Evolutionary conservation across 1,140 invertebrate genomes (phyloP).

Genomic region (Aphidius ervi): DNA sequence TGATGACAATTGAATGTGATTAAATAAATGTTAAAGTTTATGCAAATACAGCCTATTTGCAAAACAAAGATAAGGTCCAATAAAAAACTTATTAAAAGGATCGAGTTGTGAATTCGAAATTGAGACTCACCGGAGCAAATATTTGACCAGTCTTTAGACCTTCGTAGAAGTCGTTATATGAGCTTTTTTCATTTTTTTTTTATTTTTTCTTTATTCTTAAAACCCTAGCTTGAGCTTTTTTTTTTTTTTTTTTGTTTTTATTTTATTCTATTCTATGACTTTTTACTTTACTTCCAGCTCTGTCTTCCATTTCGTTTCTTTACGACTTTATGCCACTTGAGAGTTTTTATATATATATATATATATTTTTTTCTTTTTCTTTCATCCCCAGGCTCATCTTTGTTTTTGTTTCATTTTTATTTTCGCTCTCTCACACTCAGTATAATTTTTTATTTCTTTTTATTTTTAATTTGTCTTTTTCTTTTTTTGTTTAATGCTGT

Average conservation of each 20-base stretch:
- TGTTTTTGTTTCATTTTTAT: neutral
- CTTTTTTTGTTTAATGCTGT: no score
- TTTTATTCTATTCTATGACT: neutral
- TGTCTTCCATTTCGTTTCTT: slow-evolving; percentile 17
- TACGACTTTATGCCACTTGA: slow-evolving; percentile 23
- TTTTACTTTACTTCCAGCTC: slow-evolving; percentile 1
- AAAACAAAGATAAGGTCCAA: slow-evolving; percentile 23
- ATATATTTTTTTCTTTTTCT: neutral
- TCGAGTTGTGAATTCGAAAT: neutral
- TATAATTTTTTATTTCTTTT: neutral
- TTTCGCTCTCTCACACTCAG: neutral
- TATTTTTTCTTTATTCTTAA: neutral
- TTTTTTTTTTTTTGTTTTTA: slow-evolving; percentile 3
- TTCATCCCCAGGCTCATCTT: neutral
- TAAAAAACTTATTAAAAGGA: slow-evolving; percentile 25
- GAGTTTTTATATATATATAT: slow-evolving; percentile 1
- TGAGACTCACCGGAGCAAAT: slow-evolving; percentile 19
- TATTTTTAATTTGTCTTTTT: neutral
- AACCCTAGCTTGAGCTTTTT: neutral
- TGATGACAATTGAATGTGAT: no score
- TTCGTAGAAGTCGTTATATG: slow-evolving; percentile 5
- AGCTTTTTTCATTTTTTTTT: slow-evolving; percentile 3
- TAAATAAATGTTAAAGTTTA: no score
- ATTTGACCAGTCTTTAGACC: slow-evolving; percentile 23
- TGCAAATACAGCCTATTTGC: neutral